Evolutionary conservation across 2,113 vertebrate genomes (phyloP).

Genomic region (Phrynocephalus versicolor): DNA sequence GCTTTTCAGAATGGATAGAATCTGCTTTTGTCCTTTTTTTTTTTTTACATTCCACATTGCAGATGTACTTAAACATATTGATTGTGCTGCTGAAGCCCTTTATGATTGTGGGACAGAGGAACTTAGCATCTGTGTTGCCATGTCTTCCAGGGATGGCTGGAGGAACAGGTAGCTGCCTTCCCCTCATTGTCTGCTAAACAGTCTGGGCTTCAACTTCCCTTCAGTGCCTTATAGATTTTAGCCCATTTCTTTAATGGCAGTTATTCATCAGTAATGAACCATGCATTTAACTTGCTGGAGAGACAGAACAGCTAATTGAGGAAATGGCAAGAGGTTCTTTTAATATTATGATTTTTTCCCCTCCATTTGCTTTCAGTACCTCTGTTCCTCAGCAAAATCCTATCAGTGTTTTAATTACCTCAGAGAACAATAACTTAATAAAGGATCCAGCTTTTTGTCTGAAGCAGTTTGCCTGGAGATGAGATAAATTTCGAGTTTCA

Average conservation of each 20-base stretch:
- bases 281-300: conserved; percentile 35
- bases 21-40: neutral
- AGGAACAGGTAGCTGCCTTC: neutral
- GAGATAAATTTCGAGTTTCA: conserved; percentile 9
- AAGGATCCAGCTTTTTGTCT: conserved; percentile 45
- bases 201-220: neutral
- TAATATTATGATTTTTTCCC: conserved; percentile 65
- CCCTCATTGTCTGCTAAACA: conserved; percentile 5
- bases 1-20: neutral
- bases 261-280: conserved; percentile 60
- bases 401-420: conserved; percentile 68
- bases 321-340: conserved; percentile 50
- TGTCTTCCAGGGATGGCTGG: fast-evolving
- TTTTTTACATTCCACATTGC: neutral
- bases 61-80: neutral
- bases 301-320: conserved; percentile 54
- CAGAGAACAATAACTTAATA: conserved; percentile 59
- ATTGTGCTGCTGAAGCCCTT: neutral
- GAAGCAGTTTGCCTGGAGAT: conserved; percentile 51
- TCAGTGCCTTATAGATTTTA: conserved; percentile 34
- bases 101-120: neutral
- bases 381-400: conserved; percentile 56
- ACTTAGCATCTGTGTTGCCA: neutral
- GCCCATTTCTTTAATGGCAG: conserved; percentile 51
- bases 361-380: conserved; percentile 61